These are phyloP conservation scores for Noctua fimbriata DNA, from an alignment of 2,888 invertebrate genomes.

Conservation along the genomic window DNA sequence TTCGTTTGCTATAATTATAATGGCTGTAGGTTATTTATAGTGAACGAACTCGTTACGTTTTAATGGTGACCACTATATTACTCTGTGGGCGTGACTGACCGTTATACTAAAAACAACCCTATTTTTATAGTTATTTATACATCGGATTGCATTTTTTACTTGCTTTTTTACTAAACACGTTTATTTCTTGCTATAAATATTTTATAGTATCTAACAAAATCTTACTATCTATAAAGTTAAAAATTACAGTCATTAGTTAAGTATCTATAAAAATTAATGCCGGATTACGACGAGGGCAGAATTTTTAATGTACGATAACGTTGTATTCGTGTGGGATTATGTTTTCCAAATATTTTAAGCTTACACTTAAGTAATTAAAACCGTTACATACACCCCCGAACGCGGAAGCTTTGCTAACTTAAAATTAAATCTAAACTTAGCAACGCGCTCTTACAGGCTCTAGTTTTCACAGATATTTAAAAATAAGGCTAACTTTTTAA, in stretches of 20 bases:
- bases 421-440: slow-evolving; percentile 40
- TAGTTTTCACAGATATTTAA: slow-evolving; percentile 37
- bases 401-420: slow-evolving; percentile 11
- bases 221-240: slow-evolving; percentile 58
- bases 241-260: slow-evolving; percentile 61
- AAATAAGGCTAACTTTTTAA: slow-evolving; percentile 43
- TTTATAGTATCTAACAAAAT: slow-evolving; percentile 62
- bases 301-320: slow-evolving; percentile 29
- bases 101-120: slow-evolving; percentile 77
- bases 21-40: slow-evolving; percentile 85
- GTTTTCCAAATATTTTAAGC: slow-evolving; percentile 46
- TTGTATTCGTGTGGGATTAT: slow-evolving; percentile 19
- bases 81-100: slow-evolving; percentile 79
- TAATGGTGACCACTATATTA: slow-evolving; percentile 89
- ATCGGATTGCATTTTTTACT: slow-evolving; percentile 69
- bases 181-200: slow-evolving; percentile 64
- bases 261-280: slow-evolving; percentile 58
- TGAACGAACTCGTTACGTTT: slow-evolving; percentile 85
- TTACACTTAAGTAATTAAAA: slow-evolving; percentile 33
- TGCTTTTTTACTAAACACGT: slow-evolving; percentile 58
- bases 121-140: slow-evolving; percentile 76
- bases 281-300: slow-evolving; percentile 42
- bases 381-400: slow-evolving; percentile 23
- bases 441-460: slow-evolving; percentile 13
- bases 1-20: slow-evolving; percentile 88